A percentile compares a stretch with the other conserved stretches of the same genome.
These are phyloP conservation scores for Unio delphinus DNA, from an alignment of 2,888 invertebrate species.

Conservation along the genomic window DNA sequence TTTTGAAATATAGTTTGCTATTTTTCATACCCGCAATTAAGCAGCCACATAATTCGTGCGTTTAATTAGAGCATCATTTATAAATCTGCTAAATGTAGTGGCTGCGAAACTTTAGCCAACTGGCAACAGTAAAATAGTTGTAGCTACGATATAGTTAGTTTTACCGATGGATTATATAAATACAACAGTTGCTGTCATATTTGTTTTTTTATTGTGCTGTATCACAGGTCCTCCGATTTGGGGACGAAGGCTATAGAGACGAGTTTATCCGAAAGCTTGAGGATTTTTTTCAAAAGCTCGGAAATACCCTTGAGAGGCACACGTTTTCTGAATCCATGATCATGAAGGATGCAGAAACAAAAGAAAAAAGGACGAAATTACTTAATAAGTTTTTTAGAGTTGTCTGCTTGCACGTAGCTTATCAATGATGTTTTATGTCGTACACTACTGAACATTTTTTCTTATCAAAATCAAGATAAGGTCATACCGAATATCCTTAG, in stretches of 20 bases:
- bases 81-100: too few relatives aligned
- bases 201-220: background rate
- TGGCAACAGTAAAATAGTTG: too few relatives aligned
- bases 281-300: slow-evolving; percentile 35
- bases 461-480: too few relatives aligned
- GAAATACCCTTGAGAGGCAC: slow-evolving; percentile 30
- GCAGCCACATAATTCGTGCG: too few relatives aligned
- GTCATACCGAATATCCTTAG: too few relatives aligned
- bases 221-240: slow-evolving; percentile 55
- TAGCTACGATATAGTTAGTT: too few relatives aligned
- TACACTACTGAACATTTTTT: too few relatives aligned
- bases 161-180: background rate
- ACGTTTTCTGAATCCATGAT: slow-evolving; percentile 47
- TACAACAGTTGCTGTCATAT: background rate
- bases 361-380: slow-evolving; percentile 54
- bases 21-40: too few relatives aligned
- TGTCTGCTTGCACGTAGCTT: slow-evolving; percentile 50
- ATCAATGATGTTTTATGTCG: background rate
- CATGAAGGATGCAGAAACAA: slow-evolving; percentile 52
- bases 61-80: too few relatives aligned
- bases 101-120: too few relatives aligned
- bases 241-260: slow-evolving; percentile 32
- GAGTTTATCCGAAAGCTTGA: slow-evolving; percentile 41
- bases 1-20: too few relatives aligned
- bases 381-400: slow-evolving; percentile 61